A percentile compares a stretch with the other conserved stretches of the same genome.
phyloP scores from a whole-genome alignment of 2,888 invertebrate species.

The Emmelina monodactyla region DNA sequence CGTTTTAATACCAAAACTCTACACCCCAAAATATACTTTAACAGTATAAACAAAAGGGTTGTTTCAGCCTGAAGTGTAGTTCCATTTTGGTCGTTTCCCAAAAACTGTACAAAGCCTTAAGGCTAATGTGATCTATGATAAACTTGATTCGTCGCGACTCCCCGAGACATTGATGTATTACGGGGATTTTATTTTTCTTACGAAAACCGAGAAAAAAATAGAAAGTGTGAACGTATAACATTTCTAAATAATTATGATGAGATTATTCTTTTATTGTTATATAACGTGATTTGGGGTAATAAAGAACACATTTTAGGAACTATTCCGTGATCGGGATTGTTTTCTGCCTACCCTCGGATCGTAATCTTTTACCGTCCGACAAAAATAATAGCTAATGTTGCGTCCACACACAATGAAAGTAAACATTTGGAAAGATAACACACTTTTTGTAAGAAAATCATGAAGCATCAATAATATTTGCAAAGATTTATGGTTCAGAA shows the following conservation, averaged over 20 bases:
- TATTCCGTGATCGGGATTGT: neutral
- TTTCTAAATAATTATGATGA: slow-evolving; percentile 54
- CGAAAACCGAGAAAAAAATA: slow-evolving; percentile 34
- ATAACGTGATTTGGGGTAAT: slow-evolving; percentile 60
- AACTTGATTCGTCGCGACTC: slow-evolving; percentile 63
- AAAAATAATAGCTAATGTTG: slow-evolving; percentile 1
- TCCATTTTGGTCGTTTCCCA: slow-evolving; percentile 20
- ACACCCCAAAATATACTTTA: slow-evolving; percentile 24
- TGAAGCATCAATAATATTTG: no score
- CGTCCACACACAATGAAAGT: neutral
- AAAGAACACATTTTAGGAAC: slow-evolving; percentile 26
- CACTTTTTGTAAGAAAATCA: no score
- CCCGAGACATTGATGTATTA: slow-evolving; percentile 45
- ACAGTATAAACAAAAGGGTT: slow-evolving; percentile 18
- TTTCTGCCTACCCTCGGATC: slow-evolving; percentile 21
- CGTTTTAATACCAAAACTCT: slow-evolving; percentile 20
- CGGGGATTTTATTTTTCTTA: slow-evolving; percentile 49
- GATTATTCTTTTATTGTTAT: slow-evolving; percentile 56
- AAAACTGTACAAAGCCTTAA: slow-evolving; percentile 33
- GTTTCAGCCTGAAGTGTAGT: neutral
- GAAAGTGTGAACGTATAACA: slow-evolving; percentile 41
- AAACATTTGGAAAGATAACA: neutral
- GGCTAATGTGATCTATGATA: slow-evolving; percentile 63
- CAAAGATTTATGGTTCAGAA: no score
- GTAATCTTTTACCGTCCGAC: slow-evolving; percentile 25